Conservation (phyloP, 1,140 invertebrate species). For the Archivesica marissinica region DNA sequence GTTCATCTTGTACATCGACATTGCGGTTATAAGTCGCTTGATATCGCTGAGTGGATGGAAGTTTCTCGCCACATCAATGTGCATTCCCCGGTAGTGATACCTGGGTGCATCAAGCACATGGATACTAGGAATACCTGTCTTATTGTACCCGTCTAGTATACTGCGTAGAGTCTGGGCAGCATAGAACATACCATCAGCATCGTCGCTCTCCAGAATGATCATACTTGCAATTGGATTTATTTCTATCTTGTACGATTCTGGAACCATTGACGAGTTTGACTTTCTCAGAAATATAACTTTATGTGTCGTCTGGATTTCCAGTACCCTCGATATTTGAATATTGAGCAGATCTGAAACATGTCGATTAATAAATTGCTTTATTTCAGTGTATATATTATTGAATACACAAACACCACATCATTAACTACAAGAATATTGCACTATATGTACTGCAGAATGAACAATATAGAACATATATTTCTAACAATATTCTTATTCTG, state of each 20-base stretch:
- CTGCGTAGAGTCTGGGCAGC: constrained; percentile 71
- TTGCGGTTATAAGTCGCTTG: constrained; percentile 74
- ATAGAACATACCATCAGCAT: constrained; percentile 72
- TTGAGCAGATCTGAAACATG: neutral
- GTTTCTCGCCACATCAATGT: constrained; percentile 80
- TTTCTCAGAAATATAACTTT: neutral
- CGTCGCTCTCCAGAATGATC: constrained; percentile 62
- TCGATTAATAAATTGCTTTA: too few species aligned
- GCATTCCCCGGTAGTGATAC: constrained; percentile 78
- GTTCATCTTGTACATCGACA: constrained; percentile 82
- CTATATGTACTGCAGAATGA: too few species aligned
- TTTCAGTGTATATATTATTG: too few species aligned
- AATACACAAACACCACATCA: too few species aligned
- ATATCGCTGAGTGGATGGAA: constrained; percentile 75
- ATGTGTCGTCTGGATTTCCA: neutral
- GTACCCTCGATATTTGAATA: neutral
- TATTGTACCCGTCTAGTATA: constrained; percentile 56
- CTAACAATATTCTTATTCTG: too few species aligned
- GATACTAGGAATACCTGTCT: constrained; percentile 59
- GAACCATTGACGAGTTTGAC: neutral
- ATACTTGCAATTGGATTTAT: neutral
- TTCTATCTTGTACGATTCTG: constrained; percentile 11
- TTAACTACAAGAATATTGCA: too few species aligned
- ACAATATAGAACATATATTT: too few species aligned
- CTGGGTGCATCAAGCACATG: constrained; percentile 76